These are phyloP conservation scores for Hemicentrotus pulcherrimus DNA, from an alignment of 35 echinoderm and acorn worm genomes.

Conservation along the genomic window DNA sequence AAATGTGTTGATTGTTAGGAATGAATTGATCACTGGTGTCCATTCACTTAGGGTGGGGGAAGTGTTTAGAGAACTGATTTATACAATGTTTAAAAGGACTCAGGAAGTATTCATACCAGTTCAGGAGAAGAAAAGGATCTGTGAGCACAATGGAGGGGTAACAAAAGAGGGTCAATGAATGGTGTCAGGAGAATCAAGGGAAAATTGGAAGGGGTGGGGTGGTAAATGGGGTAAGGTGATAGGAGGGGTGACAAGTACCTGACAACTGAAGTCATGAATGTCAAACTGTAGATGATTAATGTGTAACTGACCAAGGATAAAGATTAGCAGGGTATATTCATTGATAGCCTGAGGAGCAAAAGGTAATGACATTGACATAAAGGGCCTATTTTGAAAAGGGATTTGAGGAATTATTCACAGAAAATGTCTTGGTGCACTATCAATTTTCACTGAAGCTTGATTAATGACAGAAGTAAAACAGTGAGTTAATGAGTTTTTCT, in stretches of 20 bases:
- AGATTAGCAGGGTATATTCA: background rate
- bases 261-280: background rate
- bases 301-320: background rate
- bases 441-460: no score
- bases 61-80: background rate
- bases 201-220: background rate
- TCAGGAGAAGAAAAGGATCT: background rate
- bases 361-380: background rate
- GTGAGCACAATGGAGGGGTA: background rate
- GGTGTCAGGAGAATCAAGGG: background rate
- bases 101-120: background rate
- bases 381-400: no score
- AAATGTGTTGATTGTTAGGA: conserved; percentile 30
- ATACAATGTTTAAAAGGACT: background rate
- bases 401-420: no score
- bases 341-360: background rate
- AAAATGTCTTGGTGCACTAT: no score
- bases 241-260: background rate
- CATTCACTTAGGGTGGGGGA: background rate
- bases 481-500: no score
- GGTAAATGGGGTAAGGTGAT: background rate
- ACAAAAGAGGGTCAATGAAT: background rate
- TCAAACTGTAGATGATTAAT: background rate
- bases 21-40: background rate
- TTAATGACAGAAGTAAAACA: no score